These are phyloP conservation scores for Drosophila oshimai DNA, from an alignment of 1,140 invertebrate genomes.

Conservation along the genomic window DNA sequence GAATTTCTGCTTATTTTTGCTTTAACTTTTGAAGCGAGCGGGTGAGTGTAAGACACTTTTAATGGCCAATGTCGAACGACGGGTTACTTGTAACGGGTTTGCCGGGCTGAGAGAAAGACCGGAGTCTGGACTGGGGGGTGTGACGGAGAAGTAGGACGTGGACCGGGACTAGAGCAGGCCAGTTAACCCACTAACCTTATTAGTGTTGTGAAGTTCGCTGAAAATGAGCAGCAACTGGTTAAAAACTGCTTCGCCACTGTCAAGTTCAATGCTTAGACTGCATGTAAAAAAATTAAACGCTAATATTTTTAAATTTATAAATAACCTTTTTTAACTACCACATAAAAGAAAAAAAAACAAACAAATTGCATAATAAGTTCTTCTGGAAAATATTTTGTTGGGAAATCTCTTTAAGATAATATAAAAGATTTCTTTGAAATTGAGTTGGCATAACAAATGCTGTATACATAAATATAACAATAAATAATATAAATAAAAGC, in stretches of 20 bases:
- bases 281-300: no score
- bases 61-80: slow-evolving; percentile 64
- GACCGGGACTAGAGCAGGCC: slow-evolving; percentile 25
- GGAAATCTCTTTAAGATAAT: no score
- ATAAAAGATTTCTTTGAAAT: no score
- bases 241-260: slow-evolving; percentile 32
- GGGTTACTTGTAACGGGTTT: slow-evolving; percentile 33
- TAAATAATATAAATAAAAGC: no score
- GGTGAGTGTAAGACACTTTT: slow-evolving; percentile 55
- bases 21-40: slow-evolving; percentile 32
- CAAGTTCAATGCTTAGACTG: slow-evolving; percentile 68
- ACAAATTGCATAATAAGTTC: no score
- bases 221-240: slow-evolving; percentile 38
- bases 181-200: slow-evolving; percentile 79
- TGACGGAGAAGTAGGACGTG: slow-evolving; percentile 6
- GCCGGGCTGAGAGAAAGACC: slow-evolving; percentile 12
- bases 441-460: no score
- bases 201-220: no score
- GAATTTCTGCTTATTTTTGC: slow-evolving; percentile 48
- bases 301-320: no score
- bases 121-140: slow-evolving; percentile 2
- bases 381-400: no score
- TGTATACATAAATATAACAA: no score
- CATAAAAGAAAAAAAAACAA: no score
- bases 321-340: no score